Base-by-base conservation (phyloP, 2,113 vertebrate genomes). In the Calyptommatus sinebrachiatus region DNA sequence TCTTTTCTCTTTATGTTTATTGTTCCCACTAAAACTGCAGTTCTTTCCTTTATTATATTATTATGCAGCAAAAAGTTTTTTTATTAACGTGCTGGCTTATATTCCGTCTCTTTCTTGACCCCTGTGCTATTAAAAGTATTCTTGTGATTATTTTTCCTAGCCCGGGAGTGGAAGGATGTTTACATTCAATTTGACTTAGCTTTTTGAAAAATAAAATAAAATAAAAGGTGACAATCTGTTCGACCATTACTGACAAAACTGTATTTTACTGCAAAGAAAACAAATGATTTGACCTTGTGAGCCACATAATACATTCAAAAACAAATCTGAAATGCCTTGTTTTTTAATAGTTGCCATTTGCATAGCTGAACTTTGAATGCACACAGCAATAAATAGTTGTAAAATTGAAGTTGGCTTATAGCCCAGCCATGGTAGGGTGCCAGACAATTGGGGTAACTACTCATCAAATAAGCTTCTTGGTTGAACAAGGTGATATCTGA, bases 271-370 rank as follows among this genome's bases (percentile, higher is more conserved):
- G 70, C 79, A 82, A 86, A 85, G 85, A 85, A 89, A 89, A 84
- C 82, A 89, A 91, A 83, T 79, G 78, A 82, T 90, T 92, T 91
- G 89, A 90, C 89, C 86, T 90, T 89, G 85, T 71, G 79, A 92
- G 80, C 71, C 84, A 71, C 71, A 46, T 80, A 90, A 87, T 82
- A 85, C 61, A 84, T 87, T 86, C 84, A 71, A 88, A 90, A 90
- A 85, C 71, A 92, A 83, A 90, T 82, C 77, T 86, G 78, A 72
- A 88, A 61, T 74, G 50, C 61, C 68, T 90, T 90, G 90, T 78
- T 71, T 88, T 77, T 90, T 92, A 91, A 89, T 89, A 85, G 83
- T 90, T 88, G 82, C 83, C 65, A 91, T 94, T 92, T 91, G 78
- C 91, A 88, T 91, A 90, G 84, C 60, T 88, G 84, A 93, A 89